A percentile compares a stretch with the other conserved stretches of the same genome.
Conservation (phyloP, 2,888 invertebrate genomes). For the Drosophila macrothrix region DNA sequence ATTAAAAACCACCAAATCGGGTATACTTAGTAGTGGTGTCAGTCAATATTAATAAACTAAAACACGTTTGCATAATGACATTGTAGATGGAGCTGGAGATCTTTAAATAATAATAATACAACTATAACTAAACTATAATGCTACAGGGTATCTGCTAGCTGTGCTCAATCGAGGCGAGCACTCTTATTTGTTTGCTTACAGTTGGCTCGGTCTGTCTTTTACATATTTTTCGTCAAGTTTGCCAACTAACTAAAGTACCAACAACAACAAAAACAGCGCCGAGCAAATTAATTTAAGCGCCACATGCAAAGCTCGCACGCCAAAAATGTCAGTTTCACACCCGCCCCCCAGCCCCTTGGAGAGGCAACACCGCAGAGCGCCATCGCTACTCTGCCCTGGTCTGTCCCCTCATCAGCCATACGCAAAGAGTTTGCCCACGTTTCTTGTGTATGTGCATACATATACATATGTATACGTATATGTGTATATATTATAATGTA, state of each 20-base stretch:
- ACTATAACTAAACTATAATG: neutral
- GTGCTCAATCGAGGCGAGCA: neutral
- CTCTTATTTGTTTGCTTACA: conserved; percentile 12
- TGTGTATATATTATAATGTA: neutral
- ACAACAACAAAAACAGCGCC: conserved; percentile 19
- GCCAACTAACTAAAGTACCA: conserved; percentile 39
- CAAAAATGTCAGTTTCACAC: conserved; percentile 44
- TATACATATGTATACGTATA: neutral
- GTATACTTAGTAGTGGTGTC: neutral
- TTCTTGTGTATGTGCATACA: conserved; percentile 26
- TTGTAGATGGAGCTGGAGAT: neutral
- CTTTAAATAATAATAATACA: neutral
- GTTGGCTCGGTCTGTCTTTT: conserved; percentile 25
- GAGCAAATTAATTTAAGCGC: conserved; percentile 73
- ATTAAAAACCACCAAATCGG: too few species aligned
- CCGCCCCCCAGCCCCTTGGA: conserved; percentile 26
- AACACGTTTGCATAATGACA: too few species aligned
- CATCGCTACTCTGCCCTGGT: neutral
- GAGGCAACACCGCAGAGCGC: neutral
- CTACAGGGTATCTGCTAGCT: neutral
- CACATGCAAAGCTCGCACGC: conserved; percentile 71
- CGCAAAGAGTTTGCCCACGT: conserved; percentile 11
- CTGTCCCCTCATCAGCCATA: neutral
- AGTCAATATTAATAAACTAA: neutral
- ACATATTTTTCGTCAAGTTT: conserved; percentile 60